phyloP scores from a whole-genome alignment of 2,888 invertebrate genomes.

The Mylabris sibirica region DNA sequence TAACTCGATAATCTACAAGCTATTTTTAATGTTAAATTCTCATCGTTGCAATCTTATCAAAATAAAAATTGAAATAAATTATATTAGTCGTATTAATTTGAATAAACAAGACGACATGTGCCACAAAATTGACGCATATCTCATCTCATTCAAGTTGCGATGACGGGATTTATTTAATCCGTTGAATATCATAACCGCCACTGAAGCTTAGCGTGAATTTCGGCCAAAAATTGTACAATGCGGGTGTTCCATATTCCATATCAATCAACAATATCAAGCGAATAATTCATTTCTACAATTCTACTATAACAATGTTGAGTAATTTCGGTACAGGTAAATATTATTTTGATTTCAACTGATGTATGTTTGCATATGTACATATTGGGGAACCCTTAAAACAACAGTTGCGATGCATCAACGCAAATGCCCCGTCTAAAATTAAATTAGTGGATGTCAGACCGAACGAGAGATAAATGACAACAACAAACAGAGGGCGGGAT shows the following conservation, averaged over 20 bases:
- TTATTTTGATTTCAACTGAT: constrained; percentile 10
- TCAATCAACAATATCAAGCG: constrained; percentile 39
- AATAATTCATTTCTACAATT: too few relatives aligned
- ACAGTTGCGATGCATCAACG: constrained; percentile 50
- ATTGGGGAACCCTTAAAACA: constrained; percentile 50
- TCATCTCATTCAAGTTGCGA: constrained; percentile 32
- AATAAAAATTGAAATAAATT: background rate
- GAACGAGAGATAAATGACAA: constrained; percentile 45
- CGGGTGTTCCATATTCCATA: constrained; percentile 51
- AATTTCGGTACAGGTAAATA: background rate
- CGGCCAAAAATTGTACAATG: constrained; percentile 44
- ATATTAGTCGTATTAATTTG: constrained; percentile 17
- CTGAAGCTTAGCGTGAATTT: too few relatives aligned
- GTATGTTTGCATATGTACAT: constrained; percentile 11
- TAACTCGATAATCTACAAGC: background rate
- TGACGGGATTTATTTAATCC: constrained; percentile 47
- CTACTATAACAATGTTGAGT: background rate
- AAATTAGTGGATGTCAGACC: constrained; percentile 44
- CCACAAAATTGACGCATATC: constrained; percentile 19
- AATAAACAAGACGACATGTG: constrained; percentile 27
- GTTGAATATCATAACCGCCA: constrained; percentile 35
- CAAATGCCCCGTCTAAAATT: constrained; percentile 46
- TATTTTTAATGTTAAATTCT: background rate
- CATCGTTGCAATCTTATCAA: background rate
- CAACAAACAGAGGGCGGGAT: constrained; percentile 38